phyloP scores from a whole-genome alignment of 1,140 invertebrate species.

The Drosophila subobscura region DNA sequence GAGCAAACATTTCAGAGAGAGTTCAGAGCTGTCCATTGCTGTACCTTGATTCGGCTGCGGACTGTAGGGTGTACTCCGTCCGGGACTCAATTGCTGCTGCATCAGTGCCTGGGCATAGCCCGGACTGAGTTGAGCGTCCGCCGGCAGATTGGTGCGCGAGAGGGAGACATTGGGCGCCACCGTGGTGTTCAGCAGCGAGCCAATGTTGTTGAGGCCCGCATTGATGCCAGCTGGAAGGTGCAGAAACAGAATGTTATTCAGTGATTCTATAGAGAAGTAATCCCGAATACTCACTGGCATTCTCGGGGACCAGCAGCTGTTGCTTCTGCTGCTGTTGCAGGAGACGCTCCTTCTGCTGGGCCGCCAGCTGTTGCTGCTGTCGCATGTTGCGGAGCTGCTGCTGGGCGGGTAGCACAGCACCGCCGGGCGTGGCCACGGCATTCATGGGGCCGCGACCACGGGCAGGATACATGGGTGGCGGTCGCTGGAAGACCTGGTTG shows the following conservation, averaged over 20 bases:
- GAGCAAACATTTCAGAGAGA: no score
- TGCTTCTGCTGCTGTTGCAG: constrained; percentile 89
- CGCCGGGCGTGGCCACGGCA: constrained; percentile 72
- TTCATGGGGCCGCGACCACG: constrained; percentile 73
- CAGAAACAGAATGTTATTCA: constrained; percentile 3
- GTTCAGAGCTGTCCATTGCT: not conserved
- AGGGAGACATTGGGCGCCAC: constrained; percentile 91
- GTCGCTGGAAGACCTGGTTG: constrained; percentile 76
- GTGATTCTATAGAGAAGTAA: not conserved
- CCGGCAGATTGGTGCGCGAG: constrained; percentile 87
- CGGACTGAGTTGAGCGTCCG: constrained; percentile 89
- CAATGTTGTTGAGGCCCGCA: constrained; percentile 89
- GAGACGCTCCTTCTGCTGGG: constrained; percentile 85
- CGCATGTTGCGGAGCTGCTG: constrained; percentile 81
- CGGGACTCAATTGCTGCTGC: constrained; percentile 82
- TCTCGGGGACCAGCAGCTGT: constrained; percentile 86
- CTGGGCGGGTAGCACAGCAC: constrained; percentile 65
- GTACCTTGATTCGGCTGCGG: constrained; percentile 80
- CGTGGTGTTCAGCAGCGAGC: constrained; percentile 90
- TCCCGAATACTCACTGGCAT: no score
- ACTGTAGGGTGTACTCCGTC: constrained; percentile 77
- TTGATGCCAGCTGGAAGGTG: constrained; percentile 84
- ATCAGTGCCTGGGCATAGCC: constrained; percentile 84
- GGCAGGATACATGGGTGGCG: constrained; percentile 75
- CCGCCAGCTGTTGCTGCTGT: constrained; percentile 69